Evolutionary conservation across 2,888 invertebrate species (phyloP).

Genomic region (Branchellion lobata): DNA sequence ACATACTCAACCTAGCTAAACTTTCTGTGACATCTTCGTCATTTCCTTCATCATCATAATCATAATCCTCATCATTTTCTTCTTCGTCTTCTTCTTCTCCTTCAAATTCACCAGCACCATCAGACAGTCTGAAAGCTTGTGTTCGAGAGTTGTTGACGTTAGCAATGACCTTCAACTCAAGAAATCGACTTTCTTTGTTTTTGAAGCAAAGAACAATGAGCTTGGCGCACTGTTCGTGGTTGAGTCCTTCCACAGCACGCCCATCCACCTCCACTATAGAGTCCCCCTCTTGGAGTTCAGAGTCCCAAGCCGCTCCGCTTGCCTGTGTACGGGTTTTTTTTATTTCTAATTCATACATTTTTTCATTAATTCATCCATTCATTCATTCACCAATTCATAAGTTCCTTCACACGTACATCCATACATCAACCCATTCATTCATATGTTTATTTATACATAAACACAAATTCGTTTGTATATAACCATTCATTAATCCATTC

Average conservation of each 20-base stretch:
- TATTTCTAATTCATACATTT: too few relatives aligned
- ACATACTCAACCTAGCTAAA: too few relatives aligned
- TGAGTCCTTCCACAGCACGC: constrained; percentile 70
- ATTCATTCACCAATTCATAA: too few relatives aligned
- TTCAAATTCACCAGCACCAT: too few relatives aligned
- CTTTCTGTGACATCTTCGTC: neutral
- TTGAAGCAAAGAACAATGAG: constrained; percentile 88
- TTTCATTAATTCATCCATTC: too few relatives aligned
- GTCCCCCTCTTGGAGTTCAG: constrained; percentile 89
- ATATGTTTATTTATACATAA: too few relatives aligned
- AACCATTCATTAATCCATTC: too few relatives aligned
- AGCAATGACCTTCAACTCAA: constrained; percentile 17
- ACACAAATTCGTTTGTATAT: too few relatives aligned
- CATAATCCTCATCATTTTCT: neutral
- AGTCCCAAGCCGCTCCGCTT: constrained; percentile 88
- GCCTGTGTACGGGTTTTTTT: constrained; percentile 72
- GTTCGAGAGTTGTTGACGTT: neutral
- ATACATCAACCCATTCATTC: too few relatives aligned
- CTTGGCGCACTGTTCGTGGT: constrained; percentile 85
- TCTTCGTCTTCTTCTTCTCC: neutral
- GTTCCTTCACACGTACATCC: too few relatives aligned
- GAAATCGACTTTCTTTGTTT: neutral
- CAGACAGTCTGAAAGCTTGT: too few relatives aligned
- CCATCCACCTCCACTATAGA: constrained; percentile 89
- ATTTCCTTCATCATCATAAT: neutral